Conservation (phyloP, 2,113 vertebrate genomes). For the Erinaceus europaeus region DNA sequence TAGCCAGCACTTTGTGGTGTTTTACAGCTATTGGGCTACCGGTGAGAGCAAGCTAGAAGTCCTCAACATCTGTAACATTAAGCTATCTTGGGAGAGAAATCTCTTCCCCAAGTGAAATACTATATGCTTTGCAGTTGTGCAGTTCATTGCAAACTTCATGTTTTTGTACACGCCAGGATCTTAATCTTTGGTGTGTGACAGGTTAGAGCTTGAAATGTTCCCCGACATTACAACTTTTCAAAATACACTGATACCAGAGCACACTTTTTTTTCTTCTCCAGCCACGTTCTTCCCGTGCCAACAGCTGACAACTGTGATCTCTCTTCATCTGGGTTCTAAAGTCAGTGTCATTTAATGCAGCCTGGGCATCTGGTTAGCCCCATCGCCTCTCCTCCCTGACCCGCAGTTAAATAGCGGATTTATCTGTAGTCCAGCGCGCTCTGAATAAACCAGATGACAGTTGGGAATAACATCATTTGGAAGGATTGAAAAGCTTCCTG, state of each 20-base stretch:
- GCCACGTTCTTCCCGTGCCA: not conserved
- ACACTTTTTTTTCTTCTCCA: not conserved
- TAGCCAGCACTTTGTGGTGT: no score
- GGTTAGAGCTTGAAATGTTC: conserved; percentile 62
- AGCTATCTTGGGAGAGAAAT: not conserved
- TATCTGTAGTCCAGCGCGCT: conserved; percentile 66
- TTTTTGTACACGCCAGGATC: not conserved
- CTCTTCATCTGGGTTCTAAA: conserved; percentile 66
- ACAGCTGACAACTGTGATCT: conserved; percentile 72
- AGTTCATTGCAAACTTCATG: not conserved
- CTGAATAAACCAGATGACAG: conserved; percentile 78
- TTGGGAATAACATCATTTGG: conserved; percentile 68
- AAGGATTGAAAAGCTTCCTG: conserved; percentile 79
- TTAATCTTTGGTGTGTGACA: conserved; percentile 53
- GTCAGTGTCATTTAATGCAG: conserved; percentile 70
- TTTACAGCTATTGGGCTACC: not conserved
- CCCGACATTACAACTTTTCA: conserved; percentile 58
- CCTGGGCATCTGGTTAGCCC: conserved; percentile 64
- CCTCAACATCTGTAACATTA: not conserved
- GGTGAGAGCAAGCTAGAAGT: not conserved
- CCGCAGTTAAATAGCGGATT: conserved; percentile 78
- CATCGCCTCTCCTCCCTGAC: conserved; percentile 70
- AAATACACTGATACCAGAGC: conserved; percentile 30
- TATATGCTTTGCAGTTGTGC: not conserved
- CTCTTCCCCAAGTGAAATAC: not conserved